These are phyloP conservation scores for Orchesella cincta DNA, from an alignment of 1,140 invertebrate genomes.

Conservation along the genomic window DNA sequence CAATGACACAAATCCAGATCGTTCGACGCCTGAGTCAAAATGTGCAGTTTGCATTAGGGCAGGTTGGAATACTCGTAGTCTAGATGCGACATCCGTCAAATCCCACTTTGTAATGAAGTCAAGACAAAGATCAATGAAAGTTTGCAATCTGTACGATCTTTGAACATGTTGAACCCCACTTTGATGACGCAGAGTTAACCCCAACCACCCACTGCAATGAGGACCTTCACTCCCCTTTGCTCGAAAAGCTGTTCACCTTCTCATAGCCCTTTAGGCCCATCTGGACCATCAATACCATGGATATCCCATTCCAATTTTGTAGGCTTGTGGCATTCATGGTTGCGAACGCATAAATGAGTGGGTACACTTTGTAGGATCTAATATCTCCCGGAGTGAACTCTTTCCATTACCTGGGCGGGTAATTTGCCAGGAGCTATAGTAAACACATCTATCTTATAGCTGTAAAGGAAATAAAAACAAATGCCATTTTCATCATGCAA, in stretches of 20 bases:
- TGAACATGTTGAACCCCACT: background rate
- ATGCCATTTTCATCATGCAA: too few species aligned
- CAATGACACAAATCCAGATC: conserved; percentile 58
- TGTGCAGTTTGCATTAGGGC: conserved; percentile 49
- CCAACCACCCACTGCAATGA: conserved; percentile 67
- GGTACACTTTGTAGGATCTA: conserved; percentile 78
- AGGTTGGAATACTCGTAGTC: conserved; percentile 82
- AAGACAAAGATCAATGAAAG: conserved; percentile 51
- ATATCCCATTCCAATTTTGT: conserved; percentile 75
- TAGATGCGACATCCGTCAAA: conserved; percentile 78
- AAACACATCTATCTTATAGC: conserved; percentile 68
- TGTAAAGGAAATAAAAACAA: too few species aligned
- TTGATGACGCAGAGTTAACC: conserved; percentile 63
- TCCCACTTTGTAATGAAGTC: conserved; percentile 74
- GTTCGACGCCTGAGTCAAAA: conserved; percentile 58
- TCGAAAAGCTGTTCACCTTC: conserved; percentile 61
- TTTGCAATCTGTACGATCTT: background rate
- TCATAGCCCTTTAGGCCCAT: conserved; percentile 66
- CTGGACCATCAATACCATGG: conserved; percentile 81
- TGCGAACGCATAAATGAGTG: conserved; percentile 87
- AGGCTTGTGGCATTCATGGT: conserved; percentile 74
- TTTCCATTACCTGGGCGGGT: conserved; percentile 63
- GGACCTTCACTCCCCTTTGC: conserved; percentile 63
- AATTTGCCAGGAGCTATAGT: conserved; percentile 70
- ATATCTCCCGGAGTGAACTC: conserved; percentile 65